A percentile compares a stretch with the other conserved stretches of the same genome.
phyloP scores from a whole-genome alignment of 2,113 vertebrate genomes.

The Gulo gulo region DNA sequence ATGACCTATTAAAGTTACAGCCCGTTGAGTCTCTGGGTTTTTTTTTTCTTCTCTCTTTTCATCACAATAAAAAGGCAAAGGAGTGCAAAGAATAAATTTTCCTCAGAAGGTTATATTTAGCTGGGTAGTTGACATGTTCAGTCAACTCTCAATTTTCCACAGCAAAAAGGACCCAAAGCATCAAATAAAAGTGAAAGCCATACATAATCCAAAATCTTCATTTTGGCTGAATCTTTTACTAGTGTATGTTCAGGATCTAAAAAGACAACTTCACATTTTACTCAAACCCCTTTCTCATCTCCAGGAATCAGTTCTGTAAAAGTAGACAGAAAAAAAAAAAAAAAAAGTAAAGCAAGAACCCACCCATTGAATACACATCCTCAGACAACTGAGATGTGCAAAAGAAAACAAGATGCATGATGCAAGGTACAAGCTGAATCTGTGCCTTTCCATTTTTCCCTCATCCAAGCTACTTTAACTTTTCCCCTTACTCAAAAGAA shows the following conservation, averaged over 20 bases:
- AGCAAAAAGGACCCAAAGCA: neutral
- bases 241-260: neutral
- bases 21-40: constrained; percentile 76
- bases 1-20: constrained; percentile 87
- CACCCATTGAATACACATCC: neutral
- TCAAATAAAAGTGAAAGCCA: constrained; percentile 32
- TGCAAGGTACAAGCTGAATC: no score
- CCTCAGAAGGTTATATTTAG: constrained; percentile 82
- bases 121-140: constrained; percentile 76
- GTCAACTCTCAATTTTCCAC: constrained; percentile 44
- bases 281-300: neutral
- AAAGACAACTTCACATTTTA: constrained; percentile 21
- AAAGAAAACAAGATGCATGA: neutral
- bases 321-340: neutral
- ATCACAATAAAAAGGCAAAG: constrained; percentile 83
- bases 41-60: constrained; percentile 23
- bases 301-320: neutral
- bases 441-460: neutral
- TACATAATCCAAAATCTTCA: neutral
- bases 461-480: neutral
- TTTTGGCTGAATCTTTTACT: neutral
- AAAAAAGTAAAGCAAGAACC: neutral
- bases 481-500: neutral
- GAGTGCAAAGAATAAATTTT: constrained; percentile 81
- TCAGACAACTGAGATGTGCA: neutral